Conservation (phyloP, 2,888 invertebrate genomes). For the Drosophila colorata region DNA sequence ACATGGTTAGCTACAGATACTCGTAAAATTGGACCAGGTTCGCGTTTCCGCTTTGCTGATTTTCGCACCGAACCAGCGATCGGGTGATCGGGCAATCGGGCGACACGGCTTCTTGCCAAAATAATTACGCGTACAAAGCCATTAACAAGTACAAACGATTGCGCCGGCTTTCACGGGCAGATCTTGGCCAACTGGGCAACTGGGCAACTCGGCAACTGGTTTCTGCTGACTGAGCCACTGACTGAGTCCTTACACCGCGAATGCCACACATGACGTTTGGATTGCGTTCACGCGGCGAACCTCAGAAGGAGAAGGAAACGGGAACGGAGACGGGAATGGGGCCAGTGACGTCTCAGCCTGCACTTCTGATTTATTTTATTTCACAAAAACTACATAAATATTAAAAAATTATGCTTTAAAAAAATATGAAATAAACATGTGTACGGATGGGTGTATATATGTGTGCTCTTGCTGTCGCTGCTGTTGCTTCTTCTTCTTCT, state of each 20-base stretch:
- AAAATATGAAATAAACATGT: constrained; percentile 75
- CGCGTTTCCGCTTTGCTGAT: constrained; percentile 52
- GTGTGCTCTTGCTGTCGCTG: constrained; percentile 21
- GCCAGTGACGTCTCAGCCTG: constrained; percentile 64
- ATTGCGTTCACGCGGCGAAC: constrained; percentile 34
- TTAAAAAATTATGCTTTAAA: constrained; percentile 70
- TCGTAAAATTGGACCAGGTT: constrained; percentile 50
- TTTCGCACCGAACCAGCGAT: constrained; percentile 39
- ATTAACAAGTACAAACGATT: constrained; percentile 80
- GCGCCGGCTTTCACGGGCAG: constrained; percentile 55
- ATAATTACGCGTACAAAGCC: constrained; percentile 80
- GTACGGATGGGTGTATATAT: neutral
- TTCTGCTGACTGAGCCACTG: constrained; percentile 25
- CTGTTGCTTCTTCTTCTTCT: constrained; percentile 18
- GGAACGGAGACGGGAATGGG: neutral
- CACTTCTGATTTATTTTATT: constrained; percentile 76
- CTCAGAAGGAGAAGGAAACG: neutral
- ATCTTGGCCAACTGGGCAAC: constrained; percentile 35
- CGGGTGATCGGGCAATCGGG: constrained; percentile 22
- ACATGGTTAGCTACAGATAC: constrained; percentile 25
- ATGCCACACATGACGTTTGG: constrained; percentile 77
- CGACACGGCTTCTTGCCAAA: constrained; percentile 74
- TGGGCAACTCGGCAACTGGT: constrained; percentile 37
- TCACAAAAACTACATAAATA: constrained; percentile 74
- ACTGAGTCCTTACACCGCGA: constrained; percentile 46